Percentiles rank a stretch among this genome's conserved stretches.
phyloP scores from a whole-genome alignment of 2,113 vertebrate genomes.

The Otocyon megalotis region DNA sequence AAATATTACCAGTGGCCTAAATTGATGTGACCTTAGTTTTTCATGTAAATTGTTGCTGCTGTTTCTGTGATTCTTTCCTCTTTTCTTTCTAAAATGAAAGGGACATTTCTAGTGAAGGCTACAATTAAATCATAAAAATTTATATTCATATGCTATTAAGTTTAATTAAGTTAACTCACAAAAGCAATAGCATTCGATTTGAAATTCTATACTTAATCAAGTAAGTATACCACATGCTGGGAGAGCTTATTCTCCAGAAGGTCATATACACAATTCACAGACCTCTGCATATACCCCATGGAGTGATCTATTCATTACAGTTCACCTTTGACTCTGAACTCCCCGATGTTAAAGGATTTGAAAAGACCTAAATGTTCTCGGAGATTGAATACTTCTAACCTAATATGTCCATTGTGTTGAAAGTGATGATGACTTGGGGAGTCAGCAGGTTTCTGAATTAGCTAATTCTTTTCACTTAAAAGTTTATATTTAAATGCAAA shows the following conservation, averaged over 20 bases:
- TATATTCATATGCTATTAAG: conserved; percentile 73
- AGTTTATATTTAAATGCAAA: conserved; percentile 60
- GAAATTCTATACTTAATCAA: conserved; percentile 81
- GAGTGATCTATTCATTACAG: conserved; percentile 39
- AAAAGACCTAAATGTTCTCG: conserved; percentile 47
- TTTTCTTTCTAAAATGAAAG: conserved; percentile 52
- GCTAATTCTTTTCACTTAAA: conserved; percentile 1
- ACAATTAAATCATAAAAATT: conserved; percentile 82
- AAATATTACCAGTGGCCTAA: not conserved
- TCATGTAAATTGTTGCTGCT: conserved; percentile 63
- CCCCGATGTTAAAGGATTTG: conserved; percentile 52
- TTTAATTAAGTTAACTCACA: conserved; percentile 78
- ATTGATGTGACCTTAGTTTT: conserved; percentile 10
- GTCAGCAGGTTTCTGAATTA: conserved; percentile 51
- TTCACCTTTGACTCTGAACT: conserved; percentile 51
- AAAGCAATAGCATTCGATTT: conserved; percentile 77
- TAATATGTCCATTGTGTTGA: conserved; percentile 21
- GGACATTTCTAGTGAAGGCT: conserved; percentile 67
- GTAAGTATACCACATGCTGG: not conserved
- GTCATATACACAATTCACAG: conserved; percentile 34
- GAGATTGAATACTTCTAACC: conserved; percentile 54
- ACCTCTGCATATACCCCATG: not conserved
- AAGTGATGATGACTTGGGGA: conserved; percentile 35
- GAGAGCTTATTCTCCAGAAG: conserved; percentile 50
- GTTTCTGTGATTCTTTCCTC: conserved; percentile 44